phyloP scores from a whole-genome alignment of 2,113 vertebrate genomes.

The Syrrhaptes paradoxus region DNA sequence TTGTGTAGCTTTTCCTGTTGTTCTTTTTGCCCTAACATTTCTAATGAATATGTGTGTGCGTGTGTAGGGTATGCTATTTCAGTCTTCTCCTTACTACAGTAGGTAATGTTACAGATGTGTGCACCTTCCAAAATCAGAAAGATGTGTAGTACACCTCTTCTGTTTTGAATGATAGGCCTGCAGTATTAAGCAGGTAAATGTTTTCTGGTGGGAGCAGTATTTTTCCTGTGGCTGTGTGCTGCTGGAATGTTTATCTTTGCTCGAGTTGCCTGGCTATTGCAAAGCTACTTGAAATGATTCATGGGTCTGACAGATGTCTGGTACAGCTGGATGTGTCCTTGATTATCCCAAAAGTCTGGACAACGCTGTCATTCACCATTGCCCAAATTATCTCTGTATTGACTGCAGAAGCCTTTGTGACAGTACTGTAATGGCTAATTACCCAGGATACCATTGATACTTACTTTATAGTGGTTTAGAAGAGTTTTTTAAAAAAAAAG shows the following conservation, averaged over 20 bases:
- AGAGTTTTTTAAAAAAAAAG: constrained; percentile 46
- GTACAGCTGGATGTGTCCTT: constrained; percentile 99
- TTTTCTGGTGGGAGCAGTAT: constrained; percentile 57
- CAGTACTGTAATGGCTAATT: constrained; percentile 99
- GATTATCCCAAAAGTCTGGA: constrained; percentile 99
- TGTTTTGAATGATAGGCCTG: neutral
- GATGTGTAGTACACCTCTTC: neutral
- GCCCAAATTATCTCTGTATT: constrained; percentile 99
- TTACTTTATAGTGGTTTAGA: constrained; percentile 80
- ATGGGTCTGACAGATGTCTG: constrained; percentile 99
- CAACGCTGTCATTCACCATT: constrained; percentile 99
- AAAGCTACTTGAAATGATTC: constrained; percentile 97
- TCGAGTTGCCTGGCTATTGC: constrained; percentile 85
- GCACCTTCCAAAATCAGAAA: neutral
- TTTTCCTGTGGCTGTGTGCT: constrained; percentile 79
- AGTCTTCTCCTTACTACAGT: neutral
- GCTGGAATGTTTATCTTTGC: constrained; percentile 89
- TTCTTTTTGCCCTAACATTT: neutral
- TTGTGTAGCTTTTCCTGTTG: neutral
- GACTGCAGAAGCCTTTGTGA: constrained; percentile 99
- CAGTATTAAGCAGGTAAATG: constrained; percentile 15
- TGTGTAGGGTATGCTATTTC: neutral
- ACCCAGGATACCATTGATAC: constrained; percentile 99
- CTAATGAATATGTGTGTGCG: neutral
- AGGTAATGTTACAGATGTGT: neutral